Percentiles rank a stretch among this genome's conserved stretches.
Conservation (phyloP, 1,140 invertebrate species). For the Drosophila aff. region DNA sequence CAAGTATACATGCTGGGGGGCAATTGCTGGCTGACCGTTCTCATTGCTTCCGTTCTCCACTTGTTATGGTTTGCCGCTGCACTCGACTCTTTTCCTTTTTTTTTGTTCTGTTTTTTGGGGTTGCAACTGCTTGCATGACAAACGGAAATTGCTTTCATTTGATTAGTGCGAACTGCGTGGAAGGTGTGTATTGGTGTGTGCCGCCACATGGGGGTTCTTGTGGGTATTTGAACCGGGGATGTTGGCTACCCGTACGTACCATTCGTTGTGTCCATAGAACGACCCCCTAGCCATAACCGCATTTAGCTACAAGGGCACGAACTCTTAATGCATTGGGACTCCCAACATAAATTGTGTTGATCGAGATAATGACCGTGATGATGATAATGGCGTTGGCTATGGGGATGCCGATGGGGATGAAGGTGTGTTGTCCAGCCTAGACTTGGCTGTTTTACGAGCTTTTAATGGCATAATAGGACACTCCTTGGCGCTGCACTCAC, state of each 20-base stretch:
- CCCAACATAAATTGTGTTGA: slow-evolving; percentile 42
- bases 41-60: slow-evolving; percentile 69
- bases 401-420: slow-evolving; percentile 23
- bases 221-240: neutral
- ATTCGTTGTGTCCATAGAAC: slow-evolving; percentile 7
- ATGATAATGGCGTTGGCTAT: neutral
- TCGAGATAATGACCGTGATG: slow-evolving; percentile 47
- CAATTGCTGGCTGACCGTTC: slow-evolving; percentile 68
- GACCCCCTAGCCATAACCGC: slow-evolving; percentile 53
- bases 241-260: slow-evolving; percentile 3
- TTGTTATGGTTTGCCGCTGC: slow-evolving; percentile 38
- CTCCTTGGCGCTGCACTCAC: slow-evolving; percentile 38
- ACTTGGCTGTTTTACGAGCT: slow-evolving; percentile 41
- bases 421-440: slow-evolving; percentile 51
- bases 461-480: slow-evolving; percentile 48
- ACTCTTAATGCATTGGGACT: slow-evolving; percentile 62
- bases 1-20: slow-evolving; percentile 26
- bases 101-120: slow-evolving; percentile 21
- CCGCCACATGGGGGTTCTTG: slow-evolving; percentile 19
- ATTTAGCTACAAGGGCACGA: slow-evolving; percentile 66
- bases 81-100: slow-evolving; percentile 49
- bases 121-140: slow-evolving; percentile 70
- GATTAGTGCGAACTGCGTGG: slow-evolving; percentile 64
- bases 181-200: slow-evolving; percentile 26
- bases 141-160: slow-evolving; percentile 75